Evolutionary conservation across 2,888 invertebrate genomes (phyloP).

Genomic region (Melieria crassipennis): DNA sequence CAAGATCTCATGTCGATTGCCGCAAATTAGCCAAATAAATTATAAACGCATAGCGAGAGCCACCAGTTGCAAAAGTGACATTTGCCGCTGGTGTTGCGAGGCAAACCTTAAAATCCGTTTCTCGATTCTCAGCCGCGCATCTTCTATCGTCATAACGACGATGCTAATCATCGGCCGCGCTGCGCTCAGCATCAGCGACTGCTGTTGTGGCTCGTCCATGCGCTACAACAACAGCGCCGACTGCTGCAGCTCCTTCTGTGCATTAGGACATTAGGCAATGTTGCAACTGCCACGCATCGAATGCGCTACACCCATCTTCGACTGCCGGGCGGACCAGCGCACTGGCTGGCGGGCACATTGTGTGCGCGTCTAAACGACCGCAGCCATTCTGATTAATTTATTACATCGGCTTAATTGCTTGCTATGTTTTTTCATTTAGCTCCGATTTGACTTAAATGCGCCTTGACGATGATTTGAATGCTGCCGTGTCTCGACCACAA

Average conservation of each 20-base stretch:
- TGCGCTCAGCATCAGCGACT: not conserved
- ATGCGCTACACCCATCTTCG: not conserved
- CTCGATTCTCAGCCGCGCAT: too few relatives aligned
- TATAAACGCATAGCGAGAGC: conserved; percentile 45
- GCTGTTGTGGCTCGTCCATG: not conserved
- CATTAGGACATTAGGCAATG: not conserved
- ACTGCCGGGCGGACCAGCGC: not conserved
- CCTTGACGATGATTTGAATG: conserved; percentile 39
- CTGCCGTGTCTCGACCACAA: not conserved
- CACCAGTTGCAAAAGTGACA: not conserved
- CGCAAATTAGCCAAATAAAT: conserved; percentile 64
- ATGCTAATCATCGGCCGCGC: not conserved
- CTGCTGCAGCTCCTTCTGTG: not conserved
- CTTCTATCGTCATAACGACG: too few relatives aligned
- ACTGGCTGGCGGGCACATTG: conserved; percentile 26
- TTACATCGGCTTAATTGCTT: conserved; percentile 54
- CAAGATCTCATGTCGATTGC: conserved; percentile 64
- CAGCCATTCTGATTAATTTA: conserved; percentile 52
- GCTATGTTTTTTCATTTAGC: conserved; percentile 48
- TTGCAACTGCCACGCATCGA: not conserved
- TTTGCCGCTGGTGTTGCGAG: conserved; percentile 24
- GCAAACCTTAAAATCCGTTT: too few relatives aligned
- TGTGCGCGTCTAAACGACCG: conserved; percentile 35
- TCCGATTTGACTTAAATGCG: conserved; percentile 39
- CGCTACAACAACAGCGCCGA: not conserved